Evolutionary conservation across 2,113 vertebrate genomes (phyloP).

Genomic region (Deroptyus accipitrinus): DNA sequence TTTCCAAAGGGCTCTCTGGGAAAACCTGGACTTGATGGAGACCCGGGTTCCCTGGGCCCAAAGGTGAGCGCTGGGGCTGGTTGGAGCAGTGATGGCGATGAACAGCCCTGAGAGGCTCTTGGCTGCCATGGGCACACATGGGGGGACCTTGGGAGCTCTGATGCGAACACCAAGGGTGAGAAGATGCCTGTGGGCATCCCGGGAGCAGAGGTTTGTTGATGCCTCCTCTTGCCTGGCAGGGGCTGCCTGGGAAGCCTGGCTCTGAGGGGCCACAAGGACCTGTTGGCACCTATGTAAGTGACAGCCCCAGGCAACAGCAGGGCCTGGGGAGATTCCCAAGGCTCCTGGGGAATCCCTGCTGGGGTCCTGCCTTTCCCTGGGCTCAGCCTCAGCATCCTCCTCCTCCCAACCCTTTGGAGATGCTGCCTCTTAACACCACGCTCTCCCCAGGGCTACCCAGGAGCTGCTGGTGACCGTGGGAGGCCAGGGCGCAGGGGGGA

Average conservation of each 20-base stretch:
- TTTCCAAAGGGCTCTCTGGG: slow-evolving; percentile 77
- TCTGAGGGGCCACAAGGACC: slow-evolving; percentile 82
- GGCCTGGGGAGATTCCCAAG: not conserved
- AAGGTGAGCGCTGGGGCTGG: slow-evolving; percentile 65
- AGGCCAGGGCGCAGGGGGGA: slow-evolving; percentile 75
- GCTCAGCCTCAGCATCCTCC: not conserved
- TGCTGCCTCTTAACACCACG: not conserved
- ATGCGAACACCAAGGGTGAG: not conserved
- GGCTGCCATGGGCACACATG: not conserved
- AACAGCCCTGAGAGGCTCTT: not conserved
- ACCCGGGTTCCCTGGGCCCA: slow-evolving; percentile 71
- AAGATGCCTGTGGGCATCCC: accelerated
- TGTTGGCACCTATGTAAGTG: slow-evolving; percentile 89
- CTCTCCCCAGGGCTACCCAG: slow-evolving; percentile 78
- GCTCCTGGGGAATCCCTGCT: not conserved
- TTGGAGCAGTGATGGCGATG: not conserved
- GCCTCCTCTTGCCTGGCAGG: slow-evolving; percentile 60
- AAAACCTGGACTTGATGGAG: slow-evolving; percentile 72
- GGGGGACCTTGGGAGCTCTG: accelerated
- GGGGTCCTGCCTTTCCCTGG: not conserved
- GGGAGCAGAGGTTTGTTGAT: accelerated
- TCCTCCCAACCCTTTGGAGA: not conserved
- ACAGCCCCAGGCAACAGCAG: accelerated
- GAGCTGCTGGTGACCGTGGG: slow-evolving; percentile 78
- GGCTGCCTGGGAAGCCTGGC: slow-evolving; percentile 83